Evolutionary conservation across 2,797 vertebrate species (phyloP), one percentile per base, ranked within the genome.

Genomic region (Eulemur coronatus): DNA sequence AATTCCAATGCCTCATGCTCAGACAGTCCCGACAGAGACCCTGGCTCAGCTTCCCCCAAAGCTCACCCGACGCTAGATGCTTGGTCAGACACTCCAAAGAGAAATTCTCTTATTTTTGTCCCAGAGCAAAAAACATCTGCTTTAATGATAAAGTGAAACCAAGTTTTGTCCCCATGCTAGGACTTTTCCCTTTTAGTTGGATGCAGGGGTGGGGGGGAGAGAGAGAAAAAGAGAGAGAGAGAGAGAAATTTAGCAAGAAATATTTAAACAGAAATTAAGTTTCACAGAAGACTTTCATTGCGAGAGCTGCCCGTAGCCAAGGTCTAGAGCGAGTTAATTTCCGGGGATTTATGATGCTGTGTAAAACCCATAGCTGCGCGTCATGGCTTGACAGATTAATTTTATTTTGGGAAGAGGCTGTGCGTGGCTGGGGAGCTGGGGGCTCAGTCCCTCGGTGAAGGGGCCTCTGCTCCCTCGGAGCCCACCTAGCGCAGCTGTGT

Each of bases 271-370:
- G 76, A 76, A 84, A 97, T 96, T 97, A 98, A 93, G 72, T 65
- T 95, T 84, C 96, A 97, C 90, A 92, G 80, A 94, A 91, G 86
- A 89, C 0, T 90, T 52, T 79, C 95, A 73, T 79, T 84, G 96
- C 92, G 81, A 94, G 91, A 67, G 24, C 73, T 92, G 63, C 79
- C 87, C 69, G 75, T 41, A n/a, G 91, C 85, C 92, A 5, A 17
- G 52, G 50, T 97, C 97, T 91, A 98, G 61, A 93, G 79, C 70
- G 92, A 97, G 93, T 96, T 98, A 98, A 98, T 98, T 98, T 98
- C 97, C 97, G 97, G 96, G 91, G 95, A 98, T 98, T 98, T 98
- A 98, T 84, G 86, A 94, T 79, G n/a, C 43, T 96, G 48, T 97
- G 89, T 97, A 98, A 98, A 98, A 97, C 84, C 85, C 80, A 95